phyloP scores from a whole-genome alignment of 64 coral and sea anemone genomes.

The Stichodactyla mertensii region DNA sequence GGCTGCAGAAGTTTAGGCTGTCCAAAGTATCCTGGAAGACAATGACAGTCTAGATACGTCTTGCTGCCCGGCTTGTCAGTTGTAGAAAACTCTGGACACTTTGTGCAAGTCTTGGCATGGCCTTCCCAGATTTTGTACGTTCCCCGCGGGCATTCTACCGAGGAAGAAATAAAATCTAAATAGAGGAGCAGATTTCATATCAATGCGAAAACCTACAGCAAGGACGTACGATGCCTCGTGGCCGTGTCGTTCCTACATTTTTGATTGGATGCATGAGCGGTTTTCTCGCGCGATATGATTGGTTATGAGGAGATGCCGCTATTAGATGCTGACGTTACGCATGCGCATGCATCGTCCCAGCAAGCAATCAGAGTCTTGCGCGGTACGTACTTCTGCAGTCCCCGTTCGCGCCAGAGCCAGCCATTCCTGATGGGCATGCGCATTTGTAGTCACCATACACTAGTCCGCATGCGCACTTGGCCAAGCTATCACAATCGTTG shows the following conservation, averaged over 20 bases:
- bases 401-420: conserved; percentile 35
- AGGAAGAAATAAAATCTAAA: not conserved
- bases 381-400: conserved; percentile 46
- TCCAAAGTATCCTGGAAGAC: conserved; percentile 12
- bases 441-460: conserved; percentile 78
- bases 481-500: conserved; percentile 19
- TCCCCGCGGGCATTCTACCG: conserved; percentile 8
- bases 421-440: conserved; percentile 46
- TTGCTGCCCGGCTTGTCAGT: not conserved
- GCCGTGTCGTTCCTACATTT: too few relatives aligned
- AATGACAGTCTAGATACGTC: not conserved
- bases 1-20: not conserved
- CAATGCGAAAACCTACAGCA: not conserved
- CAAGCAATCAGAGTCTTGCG: not conserved
- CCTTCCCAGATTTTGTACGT: conserved; percentile 21
- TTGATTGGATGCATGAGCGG: too few relatives aligned
- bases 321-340: too few relatives aligned
- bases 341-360: too few relatives aligned
- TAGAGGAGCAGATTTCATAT: not conserved
- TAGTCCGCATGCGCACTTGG: conserved; percentile 63
- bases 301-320: too few relatives aligned
- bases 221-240: too few relatives aligned
- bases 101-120: not conserved
- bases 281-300: too few relatives aligned
- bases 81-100: conserved; percentile 20